Conservation (phyloP, 2,888 invertebrate genomes). For the Drosophila subsilvestris region DNA sequence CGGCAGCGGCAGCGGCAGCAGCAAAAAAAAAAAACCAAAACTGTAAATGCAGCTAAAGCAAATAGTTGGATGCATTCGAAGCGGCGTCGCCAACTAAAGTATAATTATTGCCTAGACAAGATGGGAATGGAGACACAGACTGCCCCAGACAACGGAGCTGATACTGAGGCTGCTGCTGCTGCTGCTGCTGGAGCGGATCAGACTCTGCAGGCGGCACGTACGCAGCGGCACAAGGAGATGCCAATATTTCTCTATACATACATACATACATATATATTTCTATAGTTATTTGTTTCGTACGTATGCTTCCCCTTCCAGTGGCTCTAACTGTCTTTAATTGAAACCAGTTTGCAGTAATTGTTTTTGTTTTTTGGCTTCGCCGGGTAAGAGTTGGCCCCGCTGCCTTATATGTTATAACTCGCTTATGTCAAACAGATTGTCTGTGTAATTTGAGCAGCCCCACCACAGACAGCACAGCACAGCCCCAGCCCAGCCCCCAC, state of each 20-base stretch:
- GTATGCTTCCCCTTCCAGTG: conserved; percentile 21
- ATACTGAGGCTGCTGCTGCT: conserved; percentile 10
- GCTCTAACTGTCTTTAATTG: conserved; percentile 77
- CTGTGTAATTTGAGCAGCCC: conserved; percentile 64
- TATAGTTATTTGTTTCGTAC: conserved; percentile 22
- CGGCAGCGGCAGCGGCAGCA: conserved; percentile 6
- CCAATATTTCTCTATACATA: conserved; percentile 44
- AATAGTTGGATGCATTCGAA: conserved; percentile 49
- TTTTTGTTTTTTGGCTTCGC: conserved; percentile 43
- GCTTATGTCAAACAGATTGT: conserved; percentile 77
- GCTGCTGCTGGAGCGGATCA: conserved; percentile 3
- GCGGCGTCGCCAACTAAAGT: conserved; percentile 76
- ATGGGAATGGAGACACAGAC: conserved; percentile 55
- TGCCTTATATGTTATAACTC: conserved; percentile 64
- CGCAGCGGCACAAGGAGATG: conserved; percentile 45
- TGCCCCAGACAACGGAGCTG: conserved; percentile 10
- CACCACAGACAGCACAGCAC: conserved; percentile 1
- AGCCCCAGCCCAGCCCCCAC: conserved; percentile 21
- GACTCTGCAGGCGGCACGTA: conserved; percentile 32
- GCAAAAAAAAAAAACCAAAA: conserved; percentile 42
- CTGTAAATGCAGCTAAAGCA: conserved; percentile 72
- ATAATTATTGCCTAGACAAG: conserved; percentile 72
- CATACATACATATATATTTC: conserved; percentile 7
- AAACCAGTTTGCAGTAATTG: conserved; percentile 77
- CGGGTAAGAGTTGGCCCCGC: conserved; percentile 17